Evolutionary conservation across 2,888 invertebrate genomes (phyloP), one percentile per base, ranked within the genome.

Genomic region (Pyralis farinalis): DNA sequence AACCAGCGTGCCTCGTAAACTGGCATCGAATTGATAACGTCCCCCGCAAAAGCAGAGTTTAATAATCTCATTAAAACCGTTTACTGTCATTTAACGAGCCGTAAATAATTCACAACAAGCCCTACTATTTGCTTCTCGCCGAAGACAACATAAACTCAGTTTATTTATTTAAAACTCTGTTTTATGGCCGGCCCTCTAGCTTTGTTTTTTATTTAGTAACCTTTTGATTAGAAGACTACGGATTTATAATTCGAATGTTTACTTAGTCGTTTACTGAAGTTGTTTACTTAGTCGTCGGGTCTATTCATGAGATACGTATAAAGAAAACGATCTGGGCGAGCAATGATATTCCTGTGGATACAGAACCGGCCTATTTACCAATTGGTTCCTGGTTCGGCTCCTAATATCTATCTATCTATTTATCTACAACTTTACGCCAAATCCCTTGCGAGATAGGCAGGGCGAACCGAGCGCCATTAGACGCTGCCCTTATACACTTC

Each of bases 51-150:
- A 57, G 33, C 44, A 31, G 33, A 53, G 62, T 73, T 72, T 76
- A 74, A 79, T 78, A 72, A 69, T 72, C 67, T 73, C 77, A 78
- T 84, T 81, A 81, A 83, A 73, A 70, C 63, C 64, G 69, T 82
- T 81, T 71, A 83, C 72, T 66, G 73, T 63, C 71, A 63, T 72
- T 85, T 80, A 77, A 84, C 74, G 68, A 67, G 54, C 68, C 56
- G 75, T 83, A 78, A 82, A 81, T 69, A 66, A 75, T 71, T 80
- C 71, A 73, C 68, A 76, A 75, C 62, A 62, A 65, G 66, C 58
- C 57, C 51, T 53, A 63, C 69, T 77, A 73, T 77, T 70, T 71
- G 65, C 59, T 55, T 54, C 57, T 71, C 61, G 61, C 62, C 57
- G 40, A 48, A 46, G 52, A 44, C 47, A 42, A 43, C 46, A 44